These are phyloP conservation scores for Elachura formosa DNA, from an alignment of 2,113 vertebrate genomes.

Conservation along the genomic window DNA sequence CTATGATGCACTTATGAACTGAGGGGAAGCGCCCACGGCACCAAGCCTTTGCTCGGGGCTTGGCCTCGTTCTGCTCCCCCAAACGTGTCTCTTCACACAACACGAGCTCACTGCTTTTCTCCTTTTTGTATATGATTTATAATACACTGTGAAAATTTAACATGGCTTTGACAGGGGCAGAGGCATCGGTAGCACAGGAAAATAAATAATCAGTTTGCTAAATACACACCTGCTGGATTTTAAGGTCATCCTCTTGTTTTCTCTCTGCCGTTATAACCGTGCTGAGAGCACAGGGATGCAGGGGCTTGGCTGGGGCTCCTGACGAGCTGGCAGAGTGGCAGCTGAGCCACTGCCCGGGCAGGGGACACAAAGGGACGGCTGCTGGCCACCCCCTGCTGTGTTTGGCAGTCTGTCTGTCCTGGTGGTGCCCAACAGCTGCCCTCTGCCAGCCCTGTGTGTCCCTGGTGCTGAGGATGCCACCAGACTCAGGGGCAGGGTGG, in stretches of 20 bases:
- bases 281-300: not conserved
- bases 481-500: not conserved
- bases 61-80: not conserved
- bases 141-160: conserved; percentile 8
- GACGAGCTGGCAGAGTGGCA: not conserved
- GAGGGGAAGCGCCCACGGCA: not conserved
- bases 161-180: not conserved
- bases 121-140: conserved; percentile 41
- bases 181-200: not conserved
- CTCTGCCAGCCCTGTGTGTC: accelerated
- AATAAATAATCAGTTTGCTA: conserved; percentile 44
- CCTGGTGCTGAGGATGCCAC: not conserved
- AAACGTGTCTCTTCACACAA: not conserved
- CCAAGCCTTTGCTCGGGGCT: not conserved
- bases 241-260: not conserved
- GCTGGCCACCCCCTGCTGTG: not conserved
- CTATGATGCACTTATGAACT: conserved; percentile 83
- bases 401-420: not conserved
- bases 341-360: not conserved
- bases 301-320: not conserved
- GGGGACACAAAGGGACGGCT: not conserved
- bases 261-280: not conserved
- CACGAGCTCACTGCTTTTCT: not conserved
- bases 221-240: not conserved
- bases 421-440: accelerated